Evolutionary conservation across 2,888 invertebrate species (phyloP), one percentile per base, ranked within the genome.

Genomic region (Phortica magna): DNA sequence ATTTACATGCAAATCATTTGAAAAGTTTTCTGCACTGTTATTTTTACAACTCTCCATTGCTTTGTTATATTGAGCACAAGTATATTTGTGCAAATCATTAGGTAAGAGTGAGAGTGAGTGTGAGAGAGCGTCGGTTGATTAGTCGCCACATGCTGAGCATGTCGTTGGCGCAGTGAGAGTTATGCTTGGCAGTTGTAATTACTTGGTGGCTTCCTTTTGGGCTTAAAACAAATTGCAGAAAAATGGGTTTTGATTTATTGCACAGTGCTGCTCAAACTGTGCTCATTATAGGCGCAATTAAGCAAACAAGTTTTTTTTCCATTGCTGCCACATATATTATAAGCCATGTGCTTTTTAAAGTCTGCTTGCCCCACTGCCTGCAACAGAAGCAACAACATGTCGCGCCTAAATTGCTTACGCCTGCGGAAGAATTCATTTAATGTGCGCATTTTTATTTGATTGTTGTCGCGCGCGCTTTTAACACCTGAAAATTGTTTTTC

Each of bases 1-100:
- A 90, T 90, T 90, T 89, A 88, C 88, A 90, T 89, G 89, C 87
- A 90, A 89, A 87, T 86, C 84, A 87, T 89, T 78, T 72, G 73
- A 80, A 82, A 79, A 68, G 80, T 80, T 80, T 78, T 75, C 68
- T 64, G 48, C 10, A 43, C 9, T 14, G 1, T 48, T 5, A 1
- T 48, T 14, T 48, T 5, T 48, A 5, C 14, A 48, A 48, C 2
- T 48, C 9, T 1, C 31, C 14, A 48, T 14, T 48, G 9, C 14
- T 48, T 48, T 48, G 9, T 48, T 48, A 5, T 48, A 48, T 48
- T 9, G 14, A 1, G 48, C 5, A 12, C 14, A 12, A 48, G 10
- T 12, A 64, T 64, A 64, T 64, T 14, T 14, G 22, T 59, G 9
- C 59, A 19, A 22, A 31, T 31, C 31, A 31, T 31, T 31, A 31